Evolutionary conservation across 2,888 invertebrate species (phyloP).

Genomic region (Lasioglossum pauxillum): DNA sequence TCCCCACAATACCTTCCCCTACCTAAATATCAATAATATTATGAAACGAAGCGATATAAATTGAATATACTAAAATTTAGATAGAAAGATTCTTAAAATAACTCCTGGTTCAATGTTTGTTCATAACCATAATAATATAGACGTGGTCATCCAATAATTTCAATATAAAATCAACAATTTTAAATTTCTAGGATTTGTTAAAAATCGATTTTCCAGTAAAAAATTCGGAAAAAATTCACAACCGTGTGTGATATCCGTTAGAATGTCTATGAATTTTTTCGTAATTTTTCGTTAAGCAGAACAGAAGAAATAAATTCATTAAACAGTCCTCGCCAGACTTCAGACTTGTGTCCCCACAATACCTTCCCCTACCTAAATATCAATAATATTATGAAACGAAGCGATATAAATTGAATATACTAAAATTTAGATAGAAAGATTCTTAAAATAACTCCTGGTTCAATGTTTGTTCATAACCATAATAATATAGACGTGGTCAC

Average conservation of each 20-base stretch:
- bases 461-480: not conserved
- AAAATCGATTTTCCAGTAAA: not conserved
- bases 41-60: too few relatives aligned
- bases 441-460: not conserved
- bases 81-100: not conserved
- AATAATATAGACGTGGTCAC: too few relatives aligned
- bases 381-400: too few relatives aligned
- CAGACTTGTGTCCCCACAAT: too few relatives aligned
- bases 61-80: not conserved
- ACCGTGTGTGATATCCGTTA: not conserved
- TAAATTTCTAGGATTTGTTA: not conserved
- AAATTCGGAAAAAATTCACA: not conserved
- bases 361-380: not conserved
- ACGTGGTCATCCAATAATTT: not conserved
- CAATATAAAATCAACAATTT: not conserved
- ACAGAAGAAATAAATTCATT: not conserved
- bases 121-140: too few relatives aligned
- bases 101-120: not conserved
- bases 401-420: too few relatives aligned
- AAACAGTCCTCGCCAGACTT: too few relatives aligned
- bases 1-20: too few relatives aligned
- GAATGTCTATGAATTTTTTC: not conserved
- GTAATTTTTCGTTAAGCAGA: not conserved
- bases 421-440: not conserved
- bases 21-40: not conserved